Evolutionary conservation across 1,140 invertebrate species (phyloP), one percentile per base, ranked within the genome.

Genomic region (Wiebesia pumilae): DNA sequence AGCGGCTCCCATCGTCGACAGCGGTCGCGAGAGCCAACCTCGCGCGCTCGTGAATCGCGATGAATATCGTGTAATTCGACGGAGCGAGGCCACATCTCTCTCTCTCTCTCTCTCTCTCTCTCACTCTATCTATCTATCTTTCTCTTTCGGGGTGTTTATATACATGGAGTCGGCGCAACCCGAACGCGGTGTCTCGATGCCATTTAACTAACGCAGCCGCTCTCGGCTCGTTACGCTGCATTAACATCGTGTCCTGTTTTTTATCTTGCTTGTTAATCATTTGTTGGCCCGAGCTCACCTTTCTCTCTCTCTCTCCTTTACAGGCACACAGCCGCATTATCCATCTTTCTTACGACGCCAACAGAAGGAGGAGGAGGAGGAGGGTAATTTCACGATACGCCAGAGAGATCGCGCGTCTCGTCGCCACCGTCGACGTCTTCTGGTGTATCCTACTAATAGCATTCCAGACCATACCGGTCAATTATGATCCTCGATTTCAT

Each of bases 221-320:
- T 19, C 79, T 43, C 71, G 67, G 85, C 89, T 89, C 90, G 90
- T 90, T 89, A 90, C 89, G 88, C 82, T 84, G 88, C 88, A 90
- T 90, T 90, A 90, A 90, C 90, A 89, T 89, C 90, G 88, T 90
- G 90, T 90, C 88, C 87, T 87, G 90, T 83, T 88, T 88, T 88
- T 90, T 90, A 90, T 90, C 90, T 89, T 73, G 84, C 89, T 90
- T 90, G 89, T 90, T 90, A 89, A 90, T 89, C 90, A 89, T 90
- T 89, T 88, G 88, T 88, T 89, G 84, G 80, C 79, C 47, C 35
- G 73, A 71, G 58, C 51, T 21, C 0, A 62, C 62, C 43, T 35
- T 30, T 21, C 10, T 51, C 77, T 35, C 54, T 81, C 58, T 51
- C 38, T 33, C 24, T 43, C 30, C 40, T 38, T 83, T 40, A 24